Evolutionary conservation across 1,140 invertebrate species (phyloP), one percentile per base, ranked within the genome.

Genomic region (Phthorimaea operculella): DNA sequence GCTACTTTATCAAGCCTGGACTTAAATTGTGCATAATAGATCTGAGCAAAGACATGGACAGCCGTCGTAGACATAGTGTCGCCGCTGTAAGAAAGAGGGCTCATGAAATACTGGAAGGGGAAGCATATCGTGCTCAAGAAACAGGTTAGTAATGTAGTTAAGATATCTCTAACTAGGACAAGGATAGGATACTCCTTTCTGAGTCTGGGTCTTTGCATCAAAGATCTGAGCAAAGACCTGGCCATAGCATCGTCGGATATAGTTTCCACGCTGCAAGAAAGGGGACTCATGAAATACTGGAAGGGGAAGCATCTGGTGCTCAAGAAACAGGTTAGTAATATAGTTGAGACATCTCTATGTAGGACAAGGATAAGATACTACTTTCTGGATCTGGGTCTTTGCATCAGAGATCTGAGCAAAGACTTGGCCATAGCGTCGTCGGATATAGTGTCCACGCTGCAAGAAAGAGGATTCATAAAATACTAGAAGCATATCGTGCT

Each of bases 41-140:
- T 91, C 87, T 91, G 14, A 90, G 90, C 62, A 92, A 97, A 79
- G 97, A 98, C 87, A 95, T 98, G 87, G 97, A 95, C 8, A 98
- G 76, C 95, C 96, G 0, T 98, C 97, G 73, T n/a, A n/a, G 98
- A 99, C 76, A 98, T 99, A 59, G 96, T 99, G 11, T 98, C 96
- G 70, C 99, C 97, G 4, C 86, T 99, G n/a, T 97, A 99, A 78
- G 95, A 96, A 16, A 87, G 98, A 42, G 96, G 97, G 9, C 95
- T 99, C 91, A 94, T 99, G 90, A 99, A 99, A 79, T 99, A 99
- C 83, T 99, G 97, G 97, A 99, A 98, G 86, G 97, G 97, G 39
- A 98, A 98, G 83, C 97, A 99, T 86, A 94, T 99, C 62, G 95
- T 99, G 49, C 88, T 99, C 10, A 97, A 97, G 79, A 95, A 95